A percentile compares a stretch with the other conserved stretches of the same genome.
phyloP scores from a whole-genome alignment of 2,888 invertebrate species.

The Orchesella flavescens region DNA sequence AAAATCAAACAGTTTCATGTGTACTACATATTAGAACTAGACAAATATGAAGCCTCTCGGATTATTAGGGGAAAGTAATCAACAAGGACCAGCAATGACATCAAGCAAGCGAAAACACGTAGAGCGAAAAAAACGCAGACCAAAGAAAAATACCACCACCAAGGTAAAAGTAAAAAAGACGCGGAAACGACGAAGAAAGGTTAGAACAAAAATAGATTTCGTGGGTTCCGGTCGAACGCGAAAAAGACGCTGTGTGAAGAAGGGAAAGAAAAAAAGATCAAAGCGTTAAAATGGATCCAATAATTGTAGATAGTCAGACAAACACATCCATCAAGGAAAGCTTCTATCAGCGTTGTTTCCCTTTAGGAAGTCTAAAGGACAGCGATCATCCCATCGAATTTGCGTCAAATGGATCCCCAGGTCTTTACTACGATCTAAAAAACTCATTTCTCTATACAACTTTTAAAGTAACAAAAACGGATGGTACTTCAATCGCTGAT shows the following conservation, averaged over 20 bases:
- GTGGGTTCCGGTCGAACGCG: background rate
- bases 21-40: background rate
- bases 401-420: background rate
- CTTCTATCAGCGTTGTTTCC: background rate
- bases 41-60: background rate
- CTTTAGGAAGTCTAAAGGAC: background rate
- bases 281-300: background rate
- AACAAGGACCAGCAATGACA: background rate
- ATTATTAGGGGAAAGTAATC: background rate
- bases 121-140: background rate
- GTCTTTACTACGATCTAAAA: background rate
- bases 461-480: background rate
- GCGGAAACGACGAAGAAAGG: background rate
- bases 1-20: background rate
- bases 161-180: background rate
- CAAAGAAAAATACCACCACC: no score
- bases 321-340: background rate
- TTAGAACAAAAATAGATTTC: background rate
- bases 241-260: background rate
- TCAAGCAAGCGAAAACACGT: background rate
- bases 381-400: background rate
- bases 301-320: background rate
- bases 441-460: background rate
- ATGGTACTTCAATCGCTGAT: background rate
- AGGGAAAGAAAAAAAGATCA: background rate